Evolutionary conservation across 2,888 invertebrate species (phyloP).

Genomic region (Nomada fucata): DNA sequence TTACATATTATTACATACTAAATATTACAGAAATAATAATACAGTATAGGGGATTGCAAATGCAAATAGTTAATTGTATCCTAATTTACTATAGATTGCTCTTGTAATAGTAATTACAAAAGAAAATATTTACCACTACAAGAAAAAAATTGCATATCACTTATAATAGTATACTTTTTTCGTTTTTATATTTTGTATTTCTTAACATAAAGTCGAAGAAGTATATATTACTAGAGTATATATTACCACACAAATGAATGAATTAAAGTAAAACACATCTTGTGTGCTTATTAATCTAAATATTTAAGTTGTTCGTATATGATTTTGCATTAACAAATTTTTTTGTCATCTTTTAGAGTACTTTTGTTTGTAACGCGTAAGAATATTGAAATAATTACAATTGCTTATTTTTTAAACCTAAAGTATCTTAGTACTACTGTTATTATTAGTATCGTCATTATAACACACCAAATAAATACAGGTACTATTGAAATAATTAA

Average conservation of each 20-base stretch:
- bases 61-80: constrained; percentile 70
- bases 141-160: constrained; percentile 39
- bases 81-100: constrained; percentile 35
- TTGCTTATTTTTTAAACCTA: constrained; percentile 53
- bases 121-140: constrained; percentile 27
- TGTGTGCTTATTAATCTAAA: constrained; percentile 43
- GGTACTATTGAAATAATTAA: constrained; percentile 58
- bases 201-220: constrained; percentile 52
- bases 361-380: constrained; percentile 43
- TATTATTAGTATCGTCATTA: constrained; percentile 39
- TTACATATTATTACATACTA: constrained; percentile 80
- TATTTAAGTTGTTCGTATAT: constrained; percentile 35
- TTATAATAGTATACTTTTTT: constrained; percentile 52
- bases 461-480: constrained; percentile 57
- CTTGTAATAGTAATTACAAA: constrained; percentile 28
- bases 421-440: constrained; percentile 35
- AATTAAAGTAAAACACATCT: constrained; percentile 33
- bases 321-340: constrained; percentile 32
- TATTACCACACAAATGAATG: constrained; percentile 29
- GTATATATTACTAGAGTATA: constrained; percentile 26
- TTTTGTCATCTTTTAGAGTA: constrained; percentile 43
- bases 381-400: constrained; percentile 55
- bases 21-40: constrained; percentile 79
- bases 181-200: constrained; percentile 65
- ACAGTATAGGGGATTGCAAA: constrained; percentile 74